phyloP scores from a whole-genome alignment of 2,113 vertebrate species.

The Scortum barcoo region DNA sequence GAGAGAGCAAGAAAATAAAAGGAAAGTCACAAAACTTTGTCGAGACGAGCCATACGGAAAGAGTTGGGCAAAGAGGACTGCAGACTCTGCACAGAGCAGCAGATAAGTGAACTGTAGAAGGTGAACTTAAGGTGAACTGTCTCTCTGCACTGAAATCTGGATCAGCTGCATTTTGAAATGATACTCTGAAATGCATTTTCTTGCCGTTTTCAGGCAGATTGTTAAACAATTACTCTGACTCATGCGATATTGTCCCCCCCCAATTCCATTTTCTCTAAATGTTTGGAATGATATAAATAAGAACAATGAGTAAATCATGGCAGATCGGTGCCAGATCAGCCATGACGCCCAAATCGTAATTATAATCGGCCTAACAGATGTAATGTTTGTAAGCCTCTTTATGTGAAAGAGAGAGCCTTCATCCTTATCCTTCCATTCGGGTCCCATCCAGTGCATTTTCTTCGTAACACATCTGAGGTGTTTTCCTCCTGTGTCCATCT shows the following conservation, averaged over 20 bases:
- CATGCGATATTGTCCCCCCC: too few relatives aligned
- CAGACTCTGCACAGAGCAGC: slow-evolving; percentile 33
- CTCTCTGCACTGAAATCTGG: slow-evolving; percentile 17
- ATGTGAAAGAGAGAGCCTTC: neutral
- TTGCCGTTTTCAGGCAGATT: neutral
- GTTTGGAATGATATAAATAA: neutral
- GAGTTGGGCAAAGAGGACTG: slow-evolving; percentile 18
- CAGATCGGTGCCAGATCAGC: neutral
- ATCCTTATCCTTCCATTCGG: neutral
- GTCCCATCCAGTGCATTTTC: neutral
- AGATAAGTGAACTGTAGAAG: slow-evolving; percentile 29
- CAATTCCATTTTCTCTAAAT: neutral
- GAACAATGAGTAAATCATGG: neutral
- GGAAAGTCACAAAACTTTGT: neutral
- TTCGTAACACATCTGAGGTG: neutral
- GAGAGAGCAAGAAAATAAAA: neutral
- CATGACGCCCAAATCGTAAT: too few relatives aligned
- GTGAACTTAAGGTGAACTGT: slow-evolving; percentile 46
- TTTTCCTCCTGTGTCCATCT: slow-evolving; percentile 3
- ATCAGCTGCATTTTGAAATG: slow-evolving; percentile 9
- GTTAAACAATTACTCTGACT: neutral
- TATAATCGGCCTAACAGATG: neutral
- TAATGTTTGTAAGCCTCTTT: neutral
- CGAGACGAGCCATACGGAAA: slow-evolving; percentile 1
- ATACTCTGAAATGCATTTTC: too few relatives aligned